Evolutionary conservation across 2,888 invertebrate genomes (phyloP).

Genomic region (Diachrysia chrysitis): DNA sequence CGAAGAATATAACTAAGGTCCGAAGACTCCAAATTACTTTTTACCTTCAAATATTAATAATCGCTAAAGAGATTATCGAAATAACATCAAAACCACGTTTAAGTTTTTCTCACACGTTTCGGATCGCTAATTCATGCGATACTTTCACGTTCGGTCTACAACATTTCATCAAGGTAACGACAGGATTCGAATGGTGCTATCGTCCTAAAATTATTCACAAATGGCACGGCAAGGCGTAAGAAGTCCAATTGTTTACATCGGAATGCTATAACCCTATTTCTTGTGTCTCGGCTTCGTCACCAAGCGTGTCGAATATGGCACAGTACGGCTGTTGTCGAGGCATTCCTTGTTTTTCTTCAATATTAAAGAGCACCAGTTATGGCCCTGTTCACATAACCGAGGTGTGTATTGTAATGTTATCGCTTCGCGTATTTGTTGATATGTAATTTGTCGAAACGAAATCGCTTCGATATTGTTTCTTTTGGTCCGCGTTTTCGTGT

Average conservation of each 20-base stretch:
- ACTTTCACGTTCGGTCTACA: conserved; percentile 50
- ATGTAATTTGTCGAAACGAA: conserved; percentile 53
- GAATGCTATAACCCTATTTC: conserved; percentile 68
- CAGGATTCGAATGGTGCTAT: conserved; percentile 40
- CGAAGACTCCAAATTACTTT: conserved; percentile 17
- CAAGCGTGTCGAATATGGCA: conserved; percentile 72
- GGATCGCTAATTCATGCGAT: conserved; percentile 43
- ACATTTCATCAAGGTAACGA: conserved; percentile 54
- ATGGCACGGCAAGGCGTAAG: conserved; percentile 47
- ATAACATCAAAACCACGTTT: conserved; percentile 22
- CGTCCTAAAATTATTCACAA: conserved; percentile 53
- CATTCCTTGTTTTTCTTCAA: conserved; percentile 62
- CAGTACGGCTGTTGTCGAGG: conserved; percentile 53
- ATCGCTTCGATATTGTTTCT: conserved; percentile 42
- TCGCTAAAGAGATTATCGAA: conserved; percentile 45
- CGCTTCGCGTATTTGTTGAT: conserved; percentile 44
- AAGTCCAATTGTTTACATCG: conserved; percentile 68
- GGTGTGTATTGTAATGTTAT: conserved; percentile 59
- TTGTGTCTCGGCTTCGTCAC: conserved; percentile 66
- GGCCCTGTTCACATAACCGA: conserved; percentile 46
- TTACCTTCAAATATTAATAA: conserved; percentile 46
- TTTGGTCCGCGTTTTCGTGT: conserved; percentile 33
- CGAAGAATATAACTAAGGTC: conserved; percentile 15
- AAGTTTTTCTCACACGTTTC: conserved; percentile 44
- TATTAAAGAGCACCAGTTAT: conserved; percentile 35